Percentiles rank a stretch among this genome's conserved stretches.
Evolutionary conservation across 2,113 vertebrate genomes (phyloP).

Genomic region (Phyllopteryx taeniolatus): DNA sequence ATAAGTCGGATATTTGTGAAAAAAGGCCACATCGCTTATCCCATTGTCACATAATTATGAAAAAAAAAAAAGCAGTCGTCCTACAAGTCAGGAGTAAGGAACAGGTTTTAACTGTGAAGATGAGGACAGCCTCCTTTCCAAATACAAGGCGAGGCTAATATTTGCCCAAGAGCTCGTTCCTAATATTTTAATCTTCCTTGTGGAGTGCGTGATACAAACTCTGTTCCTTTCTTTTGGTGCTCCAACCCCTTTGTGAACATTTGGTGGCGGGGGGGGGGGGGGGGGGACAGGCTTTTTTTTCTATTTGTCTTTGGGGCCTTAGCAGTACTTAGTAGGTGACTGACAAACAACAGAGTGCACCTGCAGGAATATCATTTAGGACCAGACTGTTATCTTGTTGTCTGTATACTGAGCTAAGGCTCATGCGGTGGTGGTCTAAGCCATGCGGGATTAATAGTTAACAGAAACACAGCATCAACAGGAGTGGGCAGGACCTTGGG

Average conservation of each 20-base stretch:
- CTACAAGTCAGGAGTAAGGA: not conserved
- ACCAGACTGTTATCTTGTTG: constrained; percentile 17
- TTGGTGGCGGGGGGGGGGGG: constrained; percentile 11
- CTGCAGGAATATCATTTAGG: constrained; percentile 7
- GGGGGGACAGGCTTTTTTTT: constrained; percentile 5
- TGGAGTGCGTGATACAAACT: constrained; percentile 63
- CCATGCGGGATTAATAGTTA: constrained; percentile 71
- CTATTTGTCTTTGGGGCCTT: not conserved
- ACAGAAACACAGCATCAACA: constrained; percentile 49
- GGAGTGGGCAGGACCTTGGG: constrained; percentile 20
- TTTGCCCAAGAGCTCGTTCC: constrained; percentile 54
- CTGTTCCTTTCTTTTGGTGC: constrained; percentile 41
- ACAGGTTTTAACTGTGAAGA: constrained; percentile 15
- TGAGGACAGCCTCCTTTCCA: constrained; percentile 58
- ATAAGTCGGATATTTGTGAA: too few species aligned
- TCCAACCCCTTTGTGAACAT: constrained; percentile 56
- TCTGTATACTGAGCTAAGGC: constrained; percentile 16
- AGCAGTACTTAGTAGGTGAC: not conserved
- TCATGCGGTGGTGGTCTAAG: constrained; percentile 28
- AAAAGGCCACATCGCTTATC: not conserved
- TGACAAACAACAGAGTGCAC: constrained; percentile 13
- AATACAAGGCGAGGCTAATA: constrained; percentile 65
- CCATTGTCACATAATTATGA: not conserved
- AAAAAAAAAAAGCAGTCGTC: not conserved
- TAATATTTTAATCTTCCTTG: constrained; percentile 51